phyloP scores from a whole-genome alignment of 2,797 vertebrate species.

The Prunella strophiata region DNA sequence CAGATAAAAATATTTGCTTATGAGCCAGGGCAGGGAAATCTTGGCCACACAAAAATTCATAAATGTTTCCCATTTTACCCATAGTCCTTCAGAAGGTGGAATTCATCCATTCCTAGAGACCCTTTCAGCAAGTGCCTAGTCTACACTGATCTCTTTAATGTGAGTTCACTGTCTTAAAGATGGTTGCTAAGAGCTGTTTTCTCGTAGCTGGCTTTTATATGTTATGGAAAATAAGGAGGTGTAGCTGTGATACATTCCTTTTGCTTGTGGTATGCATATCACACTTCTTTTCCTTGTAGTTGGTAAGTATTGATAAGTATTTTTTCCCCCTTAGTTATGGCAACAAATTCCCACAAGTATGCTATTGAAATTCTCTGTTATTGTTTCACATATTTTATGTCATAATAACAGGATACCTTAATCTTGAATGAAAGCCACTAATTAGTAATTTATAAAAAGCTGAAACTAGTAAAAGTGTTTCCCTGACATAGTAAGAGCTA shows the following conservation, averaged over 20 bases:
- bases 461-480: not conserved
- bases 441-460: not conserved
- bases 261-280: not conserved
- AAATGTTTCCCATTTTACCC: not conserved
- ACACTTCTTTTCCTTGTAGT: not conserved
- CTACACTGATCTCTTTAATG: not conserved
- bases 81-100: not conserved
- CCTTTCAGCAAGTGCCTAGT: constrained; percentile 1
- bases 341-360: not conserved
- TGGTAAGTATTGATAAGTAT: constrained; percentile 20
- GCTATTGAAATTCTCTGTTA: not conserved
- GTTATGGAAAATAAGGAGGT: not conserved
- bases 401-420: not conserved
- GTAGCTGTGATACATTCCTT: not conserved
- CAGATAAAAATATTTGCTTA: not conserved
- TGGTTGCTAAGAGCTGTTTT: not conserved
- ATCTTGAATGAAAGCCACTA: not conserved
- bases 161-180: not conserved
- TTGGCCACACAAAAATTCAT: not conserved
- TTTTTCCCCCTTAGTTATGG: not conserved
- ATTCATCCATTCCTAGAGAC: not conserved
- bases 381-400: not conserved
- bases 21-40: not conserved
- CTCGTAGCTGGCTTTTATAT: not conserved
- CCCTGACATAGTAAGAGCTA: not conserved